A percentile compares a stretch with the other conserved stretches of the same genome.
These are phyloP conservation scores for Paraescarpia echinospica DNA, from an alignment of 1,140 invertebrate species.

Conservation along the genomic window DNA sequence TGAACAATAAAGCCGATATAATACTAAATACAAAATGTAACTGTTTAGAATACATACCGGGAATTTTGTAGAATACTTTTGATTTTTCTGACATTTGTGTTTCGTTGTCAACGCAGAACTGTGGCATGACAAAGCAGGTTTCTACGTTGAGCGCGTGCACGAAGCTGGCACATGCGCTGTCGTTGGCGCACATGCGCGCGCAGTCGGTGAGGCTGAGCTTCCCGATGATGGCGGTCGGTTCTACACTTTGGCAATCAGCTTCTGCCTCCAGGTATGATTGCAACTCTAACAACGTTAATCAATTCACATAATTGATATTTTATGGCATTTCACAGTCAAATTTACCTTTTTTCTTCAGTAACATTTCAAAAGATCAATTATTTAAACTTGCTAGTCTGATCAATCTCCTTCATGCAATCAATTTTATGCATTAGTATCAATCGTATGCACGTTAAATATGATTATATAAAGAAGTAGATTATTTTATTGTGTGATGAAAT, in stretches of 20 bases:
- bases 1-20: not conserved
- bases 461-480: too few species aligned
- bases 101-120: not conserved
- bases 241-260: not conserved
- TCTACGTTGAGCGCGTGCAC: not conserved
- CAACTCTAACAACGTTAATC: not conserved
- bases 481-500: too few species aligned
- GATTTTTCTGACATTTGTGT: not conserved
- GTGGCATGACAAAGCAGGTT: not conserved
- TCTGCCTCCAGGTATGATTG: not conserved
- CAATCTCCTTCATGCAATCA: too few species aligned
- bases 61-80: not conserved
- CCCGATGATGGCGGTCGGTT: not conserved
- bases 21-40: not conserved
- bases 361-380: too few species aligned
- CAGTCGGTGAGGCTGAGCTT: not conserved
- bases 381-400: too few species aligned
- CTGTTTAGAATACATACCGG: not conserved
- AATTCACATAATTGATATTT: not conserved
- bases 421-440: too few species aligned
- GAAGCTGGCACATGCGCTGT: not conserved
- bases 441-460: too few species aligned
- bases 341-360: too few species aligned
- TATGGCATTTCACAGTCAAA: too few species aligned
- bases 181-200: slow-evolving; percentile 1